Evolutionary conservation across 2,888 invertebrate species (phyloP), one percentile per base, ranked within the genome.

Genomic region (Terebella lapidaria): DNA sequence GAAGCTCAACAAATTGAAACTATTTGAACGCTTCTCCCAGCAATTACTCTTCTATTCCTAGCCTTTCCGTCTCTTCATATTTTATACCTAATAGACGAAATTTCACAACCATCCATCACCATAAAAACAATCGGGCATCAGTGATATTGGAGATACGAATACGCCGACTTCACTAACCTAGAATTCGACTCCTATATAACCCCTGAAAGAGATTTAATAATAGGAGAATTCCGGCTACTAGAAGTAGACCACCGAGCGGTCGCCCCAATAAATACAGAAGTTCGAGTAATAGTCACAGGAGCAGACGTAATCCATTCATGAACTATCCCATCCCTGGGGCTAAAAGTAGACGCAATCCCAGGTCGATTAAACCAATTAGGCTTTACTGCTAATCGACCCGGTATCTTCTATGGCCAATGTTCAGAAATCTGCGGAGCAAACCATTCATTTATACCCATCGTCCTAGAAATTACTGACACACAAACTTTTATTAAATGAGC

Each of bases 371-470:
- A 82, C 64, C 78, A 80, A 83, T 81, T 74, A 55, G 84, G 82
- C 70, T 84, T 88, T 77, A 82, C 82, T 71, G 83, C 85, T 71
- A 86, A 84, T 67, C 85, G 86, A 1, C 83, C 87, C 0, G 88
- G 88, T 49, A 71, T 88, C 75, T 87, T 84, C 80, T 89, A 81
- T 81, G 88, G 89, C 0, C 88, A 89, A 85, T 90, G 89, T 77
- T 89, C 89, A 70, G 89, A 90, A 86, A 89, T 90, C 83, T 90
- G 89, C 82, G 89, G 89, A 0, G 85, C 86, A 57, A 89, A 90
- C 77, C 89, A 90, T 79, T 88, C 88, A 61, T 89, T 89, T 85
- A 90, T 90, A 82, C 89, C 88, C 30, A 88, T 89, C 84, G 56
- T 58, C 18, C 24, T 66, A 25, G 84, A 67, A 59, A 45, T 35